phyloP scores from a whole-genome alignment of 2,113 vertebrate species.

The Plotosus lineatus region DNA sequence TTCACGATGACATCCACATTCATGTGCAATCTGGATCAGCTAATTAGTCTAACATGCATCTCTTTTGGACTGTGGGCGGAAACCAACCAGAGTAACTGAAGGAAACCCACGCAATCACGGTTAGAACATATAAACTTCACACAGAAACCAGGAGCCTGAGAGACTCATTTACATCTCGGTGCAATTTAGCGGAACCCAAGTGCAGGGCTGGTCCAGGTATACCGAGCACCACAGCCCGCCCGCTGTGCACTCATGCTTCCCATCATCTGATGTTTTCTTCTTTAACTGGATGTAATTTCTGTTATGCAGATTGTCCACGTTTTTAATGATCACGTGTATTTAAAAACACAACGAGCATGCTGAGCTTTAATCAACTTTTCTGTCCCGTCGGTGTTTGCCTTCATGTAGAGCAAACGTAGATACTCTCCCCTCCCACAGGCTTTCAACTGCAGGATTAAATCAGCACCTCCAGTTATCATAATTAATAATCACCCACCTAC shows the following conservation, averaged over 20 bases:
- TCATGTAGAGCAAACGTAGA: constrained; percentile 43
- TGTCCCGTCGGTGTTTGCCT: constrained; percentile 42
- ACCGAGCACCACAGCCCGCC: background rate
- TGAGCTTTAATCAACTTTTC: constrained; percentile 42
- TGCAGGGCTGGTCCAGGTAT: background rate
- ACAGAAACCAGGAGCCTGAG: too few relatives aligned
- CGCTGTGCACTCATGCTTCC: background rate
- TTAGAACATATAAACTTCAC: too few relatives aligned
- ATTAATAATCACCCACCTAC: constrained; percentile 61
- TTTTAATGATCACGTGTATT: constrained; percentile 12
- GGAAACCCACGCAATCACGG: too few relatives aligned
- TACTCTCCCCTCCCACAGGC: constrained; percentile 49
- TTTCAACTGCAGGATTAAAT: constrained; percentile 54
- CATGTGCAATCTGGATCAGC: too few relatives aligned
- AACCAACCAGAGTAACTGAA: too few relatives aligned
- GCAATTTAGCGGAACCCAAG: background rate
- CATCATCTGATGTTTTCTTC: background rate
- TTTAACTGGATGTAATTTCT: background rate
- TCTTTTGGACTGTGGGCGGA: too few relatives aligned
- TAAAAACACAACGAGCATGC: background rate
- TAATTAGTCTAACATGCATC: too few relatives aligned
- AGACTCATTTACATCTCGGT: background rate
- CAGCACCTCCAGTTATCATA: constrained; percentile 58
- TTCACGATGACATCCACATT: too few relatives aligned
- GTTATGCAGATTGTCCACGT: background rate